Base-by-base conservation (phyloP, 2,888 invertebrate genomes). In the Netelia inedita region DNA sequence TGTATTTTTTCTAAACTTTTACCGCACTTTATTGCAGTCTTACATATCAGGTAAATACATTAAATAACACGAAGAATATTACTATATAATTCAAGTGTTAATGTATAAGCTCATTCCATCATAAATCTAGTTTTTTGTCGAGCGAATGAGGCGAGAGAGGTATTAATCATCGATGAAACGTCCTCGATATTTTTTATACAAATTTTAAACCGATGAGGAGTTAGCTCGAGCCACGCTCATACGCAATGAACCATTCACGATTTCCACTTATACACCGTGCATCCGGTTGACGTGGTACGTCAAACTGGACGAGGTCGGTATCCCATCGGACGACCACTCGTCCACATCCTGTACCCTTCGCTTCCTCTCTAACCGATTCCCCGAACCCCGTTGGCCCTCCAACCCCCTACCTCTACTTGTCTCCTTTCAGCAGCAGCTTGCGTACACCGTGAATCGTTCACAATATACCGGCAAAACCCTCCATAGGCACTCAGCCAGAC, bases 401-500 rank as follows among this genome's bases (percentile, higher is more conserved):
- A 28, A 8, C 5, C 65, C 43, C 50, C 28, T 28, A 28, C 28
- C 63, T 21, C 53, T 16, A 28, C 71, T 69, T 53, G n/a, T 79
- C 74, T 69, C 69, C 72, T 75, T 74, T 82, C 53, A 57, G 69
- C 43, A 59, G 41, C 57, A 69, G 69, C 53, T 55, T 23, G 46
- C 69, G 55, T 68, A 19, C 57, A 65, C 16, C 23, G 46, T 46
- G 69, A 76, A 75, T 68, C 53, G 46, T 69, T 69, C 63, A 63
- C 68, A 73, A 76, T 76, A 84, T 84, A 85, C 43, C 65, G 59
- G 65, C 41, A 74, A 71, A 71, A 74, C 79, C 59, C 78, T 71
- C 72, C 82, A 79, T 65, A 43, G 74, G 82, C 82, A 79, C 85
- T 85, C 82, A 66, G 71, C 72, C 79, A 79, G 28, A 82, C 63